Base-by-base conservation (phyloP, 1,140 invertebrate species). In the Sarcophaga peregrina region DNA sequence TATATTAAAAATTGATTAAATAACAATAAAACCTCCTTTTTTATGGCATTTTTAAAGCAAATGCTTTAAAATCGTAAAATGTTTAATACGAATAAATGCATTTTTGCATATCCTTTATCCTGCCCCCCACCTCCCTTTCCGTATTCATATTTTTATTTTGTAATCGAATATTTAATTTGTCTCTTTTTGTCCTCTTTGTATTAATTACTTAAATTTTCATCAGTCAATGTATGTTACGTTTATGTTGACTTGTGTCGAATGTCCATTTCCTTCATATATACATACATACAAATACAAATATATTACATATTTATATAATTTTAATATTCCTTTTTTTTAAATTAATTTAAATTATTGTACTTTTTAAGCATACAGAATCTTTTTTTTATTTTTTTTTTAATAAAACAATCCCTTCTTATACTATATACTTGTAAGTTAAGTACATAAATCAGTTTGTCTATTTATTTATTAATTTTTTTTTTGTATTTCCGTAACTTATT, bases 321-420 rank as follows among this genome's bases (percentile, higher is more conserved):
- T 68, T 20, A n/a, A 17, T 8, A 17, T 68, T 68, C 20, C 8
- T n/a, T 68, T 25, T 68, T 68, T 68, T 68, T 68, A n/a, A 37
- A n/a, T 15, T 62, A 68, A 68, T n/a, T 68, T 68, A 68, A 68
- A 68, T 68, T 68, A 68, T 68, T 68, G 6, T 68, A 68, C 8
- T 68, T 68, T 2, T 68, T 68, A 68, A 68, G 62, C 17, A 8
- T 20, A 20, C 62, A 68, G n/a, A 3, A 58, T 37, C 15, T n/a
- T n/a, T n/a, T n/a, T n/a, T n/a, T n/a, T n/a, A n/a, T n/a, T 68
- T 9, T 68, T 68, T 68, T 68, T 25, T 8, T 20, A 68, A 68
- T 68, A 68, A 68, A 68, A 20, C 10, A 20, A 11, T 37, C 54
- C 62, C 20, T 8, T n/a, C 62, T 6, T 8, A 68, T 9, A 20